Conservation (phyloP, 2,797 vertebrate genomes). For the Poecilia gillii region DNA sequence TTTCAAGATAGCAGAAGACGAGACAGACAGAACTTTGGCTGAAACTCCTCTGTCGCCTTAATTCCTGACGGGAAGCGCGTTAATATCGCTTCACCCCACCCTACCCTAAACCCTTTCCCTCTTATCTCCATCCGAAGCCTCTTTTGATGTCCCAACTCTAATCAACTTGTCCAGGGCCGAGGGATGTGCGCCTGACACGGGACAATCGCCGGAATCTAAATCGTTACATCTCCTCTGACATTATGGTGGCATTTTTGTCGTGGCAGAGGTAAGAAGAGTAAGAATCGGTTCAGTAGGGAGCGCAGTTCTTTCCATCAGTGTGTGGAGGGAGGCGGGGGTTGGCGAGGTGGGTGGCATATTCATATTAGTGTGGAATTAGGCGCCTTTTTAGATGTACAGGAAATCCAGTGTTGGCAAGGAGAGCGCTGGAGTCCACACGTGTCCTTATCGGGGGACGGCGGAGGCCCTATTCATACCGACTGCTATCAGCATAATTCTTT, state of each 20-base stretch:
- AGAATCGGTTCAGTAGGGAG: slow-evolving; percentile 72
- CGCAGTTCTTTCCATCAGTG: slow-evolving; percentile 64
- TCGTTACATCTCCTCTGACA: slow-evolving; percentile 85
- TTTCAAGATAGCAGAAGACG: slow-evolving; percentile 69
- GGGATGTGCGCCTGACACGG: slow-evolving; percentile 70
- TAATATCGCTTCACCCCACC: slow-evolving; percentile 47
- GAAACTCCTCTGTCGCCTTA: slow-evolving; percentile 63
- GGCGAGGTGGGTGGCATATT: slow-evolving; percentile 74
- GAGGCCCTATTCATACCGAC: slow-evolving; percentile 74
- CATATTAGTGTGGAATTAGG: slow-evolving; percentile 83
- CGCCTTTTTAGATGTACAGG: slow-evolving; percentile 66
- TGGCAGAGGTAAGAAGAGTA: slow-evolving; percentile 76
- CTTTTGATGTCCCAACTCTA: slow-evolving; percentile 82
- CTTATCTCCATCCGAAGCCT: slow-evolving; percentile 74
- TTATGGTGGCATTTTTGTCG: slow-evolving; percentile 87
- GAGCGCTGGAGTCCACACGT: slow-evolving; percentile 52
- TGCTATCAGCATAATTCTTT: slow-evolving; percentile 82
- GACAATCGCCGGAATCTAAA: slow-evolving; percentile 82
- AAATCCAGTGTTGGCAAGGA: slow-evolving; percentile 63
- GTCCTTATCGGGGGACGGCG: slow-evolving; percentile 73
- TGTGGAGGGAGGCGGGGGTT: slow-evolving; percentile 3
- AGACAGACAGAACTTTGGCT: slow-evolving; percentile 70
- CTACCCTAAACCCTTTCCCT: slow-evolving; percentile 18
- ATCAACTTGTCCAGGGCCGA: slow-evolving; percentile 75
- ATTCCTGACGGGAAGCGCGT: slow-evolving; percentile 60